Percentiles rank a stretch among this genome's conserved stretches.
Conservation (phyloP, 2,113 vertebrate genomes). For the Tragelaphus imberbis region DNA sequence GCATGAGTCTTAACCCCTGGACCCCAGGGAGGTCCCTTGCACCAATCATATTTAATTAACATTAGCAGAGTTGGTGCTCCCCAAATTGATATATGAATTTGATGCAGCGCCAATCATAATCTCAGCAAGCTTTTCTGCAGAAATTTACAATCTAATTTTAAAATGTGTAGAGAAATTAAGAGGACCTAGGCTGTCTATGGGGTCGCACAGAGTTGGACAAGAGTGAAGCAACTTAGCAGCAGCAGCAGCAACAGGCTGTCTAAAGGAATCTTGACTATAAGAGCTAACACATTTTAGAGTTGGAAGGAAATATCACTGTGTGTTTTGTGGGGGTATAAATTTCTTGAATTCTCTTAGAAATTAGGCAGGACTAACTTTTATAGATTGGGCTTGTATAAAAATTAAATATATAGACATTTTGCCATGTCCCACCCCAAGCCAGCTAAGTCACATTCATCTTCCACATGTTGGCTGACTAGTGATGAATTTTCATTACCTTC, state of each 20-base stretch:
- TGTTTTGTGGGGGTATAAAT: background rate
- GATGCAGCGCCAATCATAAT: background rate
- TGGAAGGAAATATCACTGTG: background rate
- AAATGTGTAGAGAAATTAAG: background rate
- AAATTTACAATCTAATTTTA: background rate
- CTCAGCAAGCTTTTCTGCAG: background rate
- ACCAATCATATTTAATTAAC: background rate
- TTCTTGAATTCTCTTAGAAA: background rate
- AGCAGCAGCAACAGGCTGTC: background rate
- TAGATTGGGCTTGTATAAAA: background rate
- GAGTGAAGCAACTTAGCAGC: too few species aligned
- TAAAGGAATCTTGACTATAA: background rate
- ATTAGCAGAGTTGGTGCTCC: background rate
- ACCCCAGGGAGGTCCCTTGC: background rate
- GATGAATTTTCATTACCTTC: background rate
- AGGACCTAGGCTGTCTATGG: background rate
- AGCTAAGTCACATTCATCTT: background rate
- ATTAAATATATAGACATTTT: background rate
- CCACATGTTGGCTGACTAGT: background rate
- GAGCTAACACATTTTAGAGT: background rate
- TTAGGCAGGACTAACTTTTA: background rate
- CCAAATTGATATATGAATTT: background rate
- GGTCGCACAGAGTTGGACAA: too few species aligned
- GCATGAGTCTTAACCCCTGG: background rate
- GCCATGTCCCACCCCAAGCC: background rate